A percentile compares a stretch with the other conserved stretches of the same genome.
Conservation (phyloP, 2,797 vertebrate species). For the Lepus townsendii region DNA sequence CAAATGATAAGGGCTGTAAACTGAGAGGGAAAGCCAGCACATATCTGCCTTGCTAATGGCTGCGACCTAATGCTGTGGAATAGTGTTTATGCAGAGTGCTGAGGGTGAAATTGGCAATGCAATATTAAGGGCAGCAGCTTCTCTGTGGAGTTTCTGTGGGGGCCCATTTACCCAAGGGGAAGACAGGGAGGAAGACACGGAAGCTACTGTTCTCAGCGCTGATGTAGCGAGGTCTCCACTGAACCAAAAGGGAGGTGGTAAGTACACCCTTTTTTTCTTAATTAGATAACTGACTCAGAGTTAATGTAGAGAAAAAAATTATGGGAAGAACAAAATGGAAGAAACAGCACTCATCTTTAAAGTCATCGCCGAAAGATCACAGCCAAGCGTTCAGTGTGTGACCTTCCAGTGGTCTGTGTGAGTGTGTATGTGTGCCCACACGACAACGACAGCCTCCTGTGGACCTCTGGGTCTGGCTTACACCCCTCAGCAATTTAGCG, state of each 20-base stretch:
- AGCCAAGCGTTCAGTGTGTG: not conserved
- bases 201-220: not conserved
- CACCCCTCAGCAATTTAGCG: not conserved
- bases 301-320: constrained; percentile 23
- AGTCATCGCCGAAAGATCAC: not conserved
- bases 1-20: constrained; percentile 23
- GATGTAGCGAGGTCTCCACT: not conserved
- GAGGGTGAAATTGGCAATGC: not conserved
- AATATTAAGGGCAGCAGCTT: not conserved
- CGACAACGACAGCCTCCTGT: not conserved
- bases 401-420: not conserved
- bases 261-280: not conserved
- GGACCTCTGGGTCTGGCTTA: not conserved
- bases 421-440: no score
- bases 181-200: not conserved
- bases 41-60: not conserved
- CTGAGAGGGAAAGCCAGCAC: not conserved
- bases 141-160: not conserved
- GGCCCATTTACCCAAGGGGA: not conserved
- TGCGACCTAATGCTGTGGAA: not conserved
- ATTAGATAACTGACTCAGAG: constrained; percentile 41
- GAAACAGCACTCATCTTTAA: not conserved
- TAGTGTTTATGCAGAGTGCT: constrained; percentile 18
- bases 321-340: not conserved
- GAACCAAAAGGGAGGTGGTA: constrained; percentile 44